Conservation (phyloP, 2,797 vertebrate species). For the Melanotaenia maccullochi region DNA sequence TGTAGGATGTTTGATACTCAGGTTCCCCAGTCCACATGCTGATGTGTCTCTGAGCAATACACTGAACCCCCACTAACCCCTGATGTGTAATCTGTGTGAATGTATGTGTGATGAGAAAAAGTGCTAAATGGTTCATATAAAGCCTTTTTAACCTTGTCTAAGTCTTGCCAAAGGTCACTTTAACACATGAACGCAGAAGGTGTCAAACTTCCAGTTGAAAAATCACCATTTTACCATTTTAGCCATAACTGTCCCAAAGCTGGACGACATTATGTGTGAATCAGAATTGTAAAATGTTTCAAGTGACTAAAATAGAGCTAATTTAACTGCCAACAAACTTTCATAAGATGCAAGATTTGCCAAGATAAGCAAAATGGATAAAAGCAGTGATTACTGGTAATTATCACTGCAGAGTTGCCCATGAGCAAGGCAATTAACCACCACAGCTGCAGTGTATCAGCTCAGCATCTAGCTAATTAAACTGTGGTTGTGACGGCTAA, state of each 20-base stretch:
- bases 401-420: constrained; percentile 11
- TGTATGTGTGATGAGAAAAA: neutral
- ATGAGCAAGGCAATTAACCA: constrained; percentile 24
- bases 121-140: neutral
- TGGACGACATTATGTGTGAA: neutral
- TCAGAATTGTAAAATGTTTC: neutral
- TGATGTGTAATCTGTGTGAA: neutral
- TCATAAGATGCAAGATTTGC: neutral
- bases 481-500: neutral
- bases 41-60: neutral
- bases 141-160: neutral
- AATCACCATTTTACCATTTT: neutral
- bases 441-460: constrained; percentile 10
- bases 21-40: neutral
- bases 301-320: neutral
- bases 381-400: neutral
- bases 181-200: neutral
- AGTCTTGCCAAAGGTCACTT: neutral
- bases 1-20: neutral
- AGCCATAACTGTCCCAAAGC: neutral
- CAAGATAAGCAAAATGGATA: neutral
- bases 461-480: neutral
- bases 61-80: neutral
- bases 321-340: neutral
- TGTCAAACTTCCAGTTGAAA: neutral